phyloP scores from a whole-genome alignment of 2,888 invertebrate species.

The Acleris literana region DNA sequence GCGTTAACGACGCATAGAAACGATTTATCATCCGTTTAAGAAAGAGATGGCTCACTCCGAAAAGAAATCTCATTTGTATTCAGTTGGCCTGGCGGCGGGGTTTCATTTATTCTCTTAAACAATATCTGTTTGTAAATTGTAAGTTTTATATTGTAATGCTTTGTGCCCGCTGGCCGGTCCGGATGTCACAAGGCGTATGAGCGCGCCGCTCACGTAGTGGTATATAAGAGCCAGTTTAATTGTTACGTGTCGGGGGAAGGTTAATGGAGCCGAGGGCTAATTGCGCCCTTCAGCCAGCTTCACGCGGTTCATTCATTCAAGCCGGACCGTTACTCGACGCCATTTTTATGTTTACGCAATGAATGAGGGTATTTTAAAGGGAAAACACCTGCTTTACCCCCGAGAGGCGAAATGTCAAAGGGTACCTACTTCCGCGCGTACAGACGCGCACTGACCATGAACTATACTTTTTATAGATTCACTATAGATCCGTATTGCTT shows the following conservation, averaged over 20 bases:
- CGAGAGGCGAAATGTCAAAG: conserved; percentile 69
- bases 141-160: conserved; percentile 67
- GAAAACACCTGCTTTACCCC: conserved; percentile 66
- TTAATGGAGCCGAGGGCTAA: conserved; percentile 54
- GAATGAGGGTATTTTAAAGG: conserved; percentile 51
- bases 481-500: conserved; percentile 68
- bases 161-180: conserved; percentile 62
- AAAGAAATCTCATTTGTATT: conserved; percentile 78
- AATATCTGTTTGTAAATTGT: conserved; percentile 75
- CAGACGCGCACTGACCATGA: conserved; percentile 59
- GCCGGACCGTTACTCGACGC: conserved; percentile 62
- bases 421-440: conserved; percentile 59
- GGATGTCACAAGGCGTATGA: conserved; percentile 67
- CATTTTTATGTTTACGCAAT: conserved; percentile 54
- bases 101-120: conserved; percentile 75
- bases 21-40: conserved; percentile 75
- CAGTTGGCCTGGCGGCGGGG: conserved; percentile 55
- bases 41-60: conserved; percentile 73
- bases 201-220: conserved; percentile 55
- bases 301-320: conserved; percentile 61
- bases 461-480: conserved; percentile 73
- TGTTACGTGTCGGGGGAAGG: conserved; percentile 55
- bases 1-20: conserved; percentile 75
- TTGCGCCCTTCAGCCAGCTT: conserved; percentile 48
- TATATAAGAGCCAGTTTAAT: conserved; percentile 42